Evolutionary conservation across 2,888 invertebrate species (phyloP), one percentile per base, ranked within the genome.

Genomic region (Gibbula magus): DNA sequence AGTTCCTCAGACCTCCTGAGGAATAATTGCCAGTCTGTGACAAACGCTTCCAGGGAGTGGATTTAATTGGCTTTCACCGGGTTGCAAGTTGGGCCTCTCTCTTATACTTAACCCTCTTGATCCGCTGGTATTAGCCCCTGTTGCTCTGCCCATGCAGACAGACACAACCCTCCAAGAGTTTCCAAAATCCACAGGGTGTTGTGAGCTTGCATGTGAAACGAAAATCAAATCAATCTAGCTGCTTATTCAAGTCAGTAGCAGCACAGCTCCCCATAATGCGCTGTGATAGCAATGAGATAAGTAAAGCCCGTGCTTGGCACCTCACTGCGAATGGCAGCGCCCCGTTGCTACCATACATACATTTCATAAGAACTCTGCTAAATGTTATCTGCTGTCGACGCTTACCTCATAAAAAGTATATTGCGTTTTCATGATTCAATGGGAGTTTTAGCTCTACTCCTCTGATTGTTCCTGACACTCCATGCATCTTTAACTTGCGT

Each of bases 211-310:
- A 78, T 78, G 73, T 78, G 73, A 78, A 73, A 56, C 53, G 73
- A 78, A 78, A 78, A 78, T 78, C 67, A 54, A 78, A 78, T 78
- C 74, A 78, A 78, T 78, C 74, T 73, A 53, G 52, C 73, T 73
- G 73, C 78, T 78, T 78, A 78, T 78, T 78, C 53, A 54, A 78
- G 74, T 54, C 67, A 54, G 35, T 73, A 73, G 22, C 78, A 56
- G 56, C 35, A 29, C 56, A 74, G 70, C 70, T 70, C 70, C 70
- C 70, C 70, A 70, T 70, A 70, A 70, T 70, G 39, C 70, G 35
- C 35, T 29, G 70, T 70, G 70, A 70, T 70, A 70, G 35, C 32
- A 32, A 56, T 16, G 20, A 70, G 70, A 70, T 70, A 70, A 70
- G 70, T 39, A 70, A 70, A 70, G 20, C 32, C 67, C 29, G 29